These are phyloP conservation scores for Euura saliciscinereae DNA, from an alignment of 1,140 invertebrate species.

Conservation along the genomic window DNA sequence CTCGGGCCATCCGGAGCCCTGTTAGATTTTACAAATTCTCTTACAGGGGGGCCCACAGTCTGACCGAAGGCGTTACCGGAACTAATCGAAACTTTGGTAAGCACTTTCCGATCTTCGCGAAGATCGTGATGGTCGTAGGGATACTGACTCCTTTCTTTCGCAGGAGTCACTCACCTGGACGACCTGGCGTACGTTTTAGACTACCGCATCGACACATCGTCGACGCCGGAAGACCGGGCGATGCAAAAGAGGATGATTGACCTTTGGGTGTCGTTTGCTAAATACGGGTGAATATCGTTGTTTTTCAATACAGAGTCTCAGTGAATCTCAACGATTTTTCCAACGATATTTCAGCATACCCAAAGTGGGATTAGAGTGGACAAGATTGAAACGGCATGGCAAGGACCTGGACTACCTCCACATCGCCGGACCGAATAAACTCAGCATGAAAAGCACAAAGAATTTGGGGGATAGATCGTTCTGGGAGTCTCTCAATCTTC, in stretches of 20 bases:
- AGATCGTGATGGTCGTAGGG: not conserved
- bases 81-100: slow-evolving; percentile 63
- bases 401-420: slow-evolving; percentile 59
- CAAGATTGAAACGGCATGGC: slow-evolving; percentile 39
- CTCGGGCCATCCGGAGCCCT: slow-evolving; percentile 58
- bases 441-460: slow-evolving; percentile 50
- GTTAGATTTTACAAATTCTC: slow-evolving; percentile 66
- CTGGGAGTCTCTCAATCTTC: slow-evolving; percentile 63
- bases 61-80: slow-evolving; percentile 56
- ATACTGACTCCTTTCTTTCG: slow-evolving; percentile 19
- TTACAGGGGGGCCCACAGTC: slow-evolving; percentile 61
- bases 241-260: slow-evolving; percentile 62
- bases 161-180: slow-evolving; percentile 68
- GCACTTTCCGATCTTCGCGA: slow-evolving; percentile 14
- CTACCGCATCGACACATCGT: slow-evolving; percentile 38
- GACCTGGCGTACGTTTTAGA: slow-evolving; percentile 58
- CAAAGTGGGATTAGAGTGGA: slow-evolving; percentile 45
- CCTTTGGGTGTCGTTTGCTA: slow-evolving; percentile 62
- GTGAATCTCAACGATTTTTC: slow-evolving; percentile 21
- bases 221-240: slow-evolving; percentile 50
- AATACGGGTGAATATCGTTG: slow-evolving; percentile 57
- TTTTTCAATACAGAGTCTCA: not conserved
- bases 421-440: slow-evolving; percentile 55
- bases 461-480: slow-evolving; percentile 62
- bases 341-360: slow-evolving; percentile 42